Evolutionary conservation across 1,140 invertebrate species (phyloP), one percentile per base, ranked within the genome.

Genomic region (Chlorops oryzae): DNA sequence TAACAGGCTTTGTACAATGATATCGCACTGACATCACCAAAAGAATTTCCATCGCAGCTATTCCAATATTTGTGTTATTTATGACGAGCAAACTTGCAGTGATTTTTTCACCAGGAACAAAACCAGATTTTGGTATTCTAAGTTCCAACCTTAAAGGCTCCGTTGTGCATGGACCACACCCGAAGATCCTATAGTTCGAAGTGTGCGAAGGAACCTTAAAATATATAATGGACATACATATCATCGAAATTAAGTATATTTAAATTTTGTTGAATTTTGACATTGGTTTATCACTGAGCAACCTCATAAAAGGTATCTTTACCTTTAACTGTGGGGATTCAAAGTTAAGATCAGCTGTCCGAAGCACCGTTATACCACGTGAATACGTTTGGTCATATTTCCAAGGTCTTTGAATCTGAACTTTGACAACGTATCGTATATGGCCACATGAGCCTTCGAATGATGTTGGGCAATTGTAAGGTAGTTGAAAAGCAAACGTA

Each of bases 401-500:
- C 0, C 65, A 60, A 0, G 63, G 41, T 28, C 63, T 54, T 5
- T 66, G 54, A 21, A 70, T 62, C 2, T 46, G 47, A 3, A 59
- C 65, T 49, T 65, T 71, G 27, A 60, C 65, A 49, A 69, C 39
- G 25, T 71, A 71, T 6, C 68, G 61, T 38, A 71, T 70, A 18
- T 71, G 65, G 3, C 69, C 69, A n/a, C 47, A 69, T n/a, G 56
- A 54, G 0, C 69, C 68, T 45, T 67, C 62, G 32, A 61, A 70
- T 5, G 69, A 71, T n/a, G 68, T 69, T 2, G 69, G 69, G 22
- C 82, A 72, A 51, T 75, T 74, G 17, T 62, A 59, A 23, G 82
- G 82, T 46, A 84, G 64, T 21, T 72, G 68, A 50, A 74, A 80
- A n/a, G 68, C 73, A 58, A 84, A 84, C 4, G 75, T 78, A 61